Evolutionary conservation across 2,797 vertebrate genomes (phyloP).

Genomic region (Sebastes glaucus): DNA sequence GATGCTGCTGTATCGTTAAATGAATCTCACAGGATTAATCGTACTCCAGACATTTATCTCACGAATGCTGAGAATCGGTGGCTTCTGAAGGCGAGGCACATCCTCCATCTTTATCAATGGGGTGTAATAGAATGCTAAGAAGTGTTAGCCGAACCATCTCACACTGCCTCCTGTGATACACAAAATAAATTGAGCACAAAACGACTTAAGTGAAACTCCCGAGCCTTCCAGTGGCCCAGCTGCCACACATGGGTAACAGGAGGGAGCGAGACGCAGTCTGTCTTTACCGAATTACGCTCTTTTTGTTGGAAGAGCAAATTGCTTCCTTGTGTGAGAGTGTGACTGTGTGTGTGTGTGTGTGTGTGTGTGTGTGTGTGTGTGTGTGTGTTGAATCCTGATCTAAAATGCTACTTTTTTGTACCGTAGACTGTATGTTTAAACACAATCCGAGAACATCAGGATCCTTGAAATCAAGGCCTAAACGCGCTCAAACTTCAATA

Average conservation of each 20-base stretch:
- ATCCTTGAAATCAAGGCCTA: conserved; percentile 32
- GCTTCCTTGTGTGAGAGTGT: conserved; percentile 58
- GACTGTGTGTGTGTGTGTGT: neutral
- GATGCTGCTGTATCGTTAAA: neutral
- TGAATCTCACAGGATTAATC: conserved; percentile 20
- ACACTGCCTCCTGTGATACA: conserved; percentile 44
- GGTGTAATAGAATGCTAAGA: conserved; percentile 41
- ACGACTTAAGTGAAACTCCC: conserved; percentile 62
- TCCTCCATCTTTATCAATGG: conserved; percentile 45
- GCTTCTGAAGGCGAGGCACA: conserved; percentile 2
- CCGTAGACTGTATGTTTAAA: neutral
- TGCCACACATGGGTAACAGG: conserved; percentile 56
- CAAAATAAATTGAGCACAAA: conserved; percentile 69
- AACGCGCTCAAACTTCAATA: conserved; percentile 31
- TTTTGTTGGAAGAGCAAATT: conserved; percentile 68
- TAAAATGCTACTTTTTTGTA: conserved; percentile 34
- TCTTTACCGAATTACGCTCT: conserved; percentile 64
- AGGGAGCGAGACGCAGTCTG: conserved; percentile 34
- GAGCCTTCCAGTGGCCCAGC: conserved; percentile 55
- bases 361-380: neutral
- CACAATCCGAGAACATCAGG: conserved; percentile 3
- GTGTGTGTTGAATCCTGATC: conserved; percentile 24
- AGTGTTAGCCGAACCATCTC: conserved; percentile 36
- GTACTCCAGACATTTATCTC: conserved; percentile 5
- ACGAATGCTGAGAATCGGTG: neutral